Percentiles rank a stretch among this genome's conserved stretches.
Evolutionary conservation across 2,797 vertebrate genomes (phyloP).

Genomic region (Tragelaphus oryx): DNA sequence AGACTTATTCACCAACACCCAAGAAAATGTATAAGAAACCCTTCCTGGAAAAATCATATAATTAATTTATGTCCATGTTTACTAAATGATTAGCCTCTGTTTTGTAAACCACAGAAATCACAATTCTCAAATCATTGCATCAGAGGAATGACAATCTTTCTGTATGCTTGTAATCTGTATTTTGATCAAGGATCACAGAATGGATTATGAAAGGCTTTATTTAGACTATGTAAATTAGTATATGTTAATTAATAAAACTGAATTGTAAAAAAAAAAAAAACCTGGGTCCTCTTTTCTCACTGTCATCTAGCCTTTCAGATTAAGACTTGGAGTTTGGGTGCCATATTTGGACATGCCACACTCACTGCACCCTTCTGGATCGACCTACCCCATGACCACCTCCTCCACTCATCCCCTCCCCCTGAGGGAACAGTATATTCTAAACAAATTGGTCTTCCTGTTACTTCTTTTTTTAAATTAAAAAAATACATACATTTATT

Average conservation of each 20-base stretch:
- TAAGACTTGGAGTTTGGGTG: not conserved
- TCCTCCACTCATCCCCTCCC: not conserved
- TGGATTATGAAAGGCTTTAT: not conserved
- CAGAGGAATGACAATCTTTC: not conserved
- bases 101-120: not conserved
- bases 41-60: not conserved
- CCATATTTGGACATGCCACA: not conserved
- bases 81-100: not conserved
- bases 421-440: not conserved
- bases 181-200: not conserved
- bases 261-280: not conserved
- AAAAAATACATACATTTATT: not conserved
- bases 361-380: not conserved
- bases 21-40: not conserved
- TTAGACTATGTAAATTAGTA: not conserved
- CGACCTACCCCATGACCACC: not conserved
- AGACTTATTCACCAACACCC: not conserved
- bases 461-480: not conserved
- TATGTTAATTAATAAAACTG: not conserved
- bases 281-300: not conserved
- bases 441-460: not conserved
- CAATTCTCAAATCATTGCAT: not conserved
- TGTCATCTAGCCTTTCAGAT: not conserved
- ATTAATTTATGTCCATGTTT: not conserved
- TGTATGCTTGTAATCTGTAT: not conserved